Evolutionary conservation across 2,888 invertebrate species (phyloP).

Genomic region (Odontomyia ornata): DNA sequence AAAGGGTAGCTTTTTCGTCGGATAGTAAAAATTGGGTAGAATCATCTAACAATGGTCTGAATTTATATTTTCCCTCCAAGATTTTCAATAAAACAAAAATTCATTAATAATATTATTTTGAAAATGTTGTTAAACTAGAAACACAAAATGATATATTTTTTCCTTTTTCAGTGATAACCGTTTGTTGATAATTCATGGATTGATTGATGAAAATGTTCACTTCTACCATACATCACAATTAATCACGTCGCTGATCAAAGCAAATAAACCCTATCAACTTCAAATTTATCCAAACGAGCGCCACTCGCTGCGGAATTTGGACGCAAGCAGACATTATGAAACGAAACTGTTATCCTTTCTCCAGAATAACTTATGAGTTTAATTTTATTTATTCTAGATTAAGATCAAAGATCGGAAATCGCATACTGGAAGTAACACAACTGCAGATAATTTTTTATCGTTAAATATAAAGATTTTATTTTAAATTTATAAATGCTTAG

Average conservation of each 20-base stretch:
- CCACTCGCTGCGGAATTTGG: conserved; percentile 92
- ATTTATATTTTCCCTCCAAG: too few relatives aligned
- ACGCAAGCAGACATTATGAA: conserved; percentile 96
- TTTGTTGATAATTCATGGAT: conserved; percentile 93
- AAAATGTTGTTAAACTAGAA: too few relatives aligned
- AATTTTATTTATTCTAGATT: conserved; percentile 31
- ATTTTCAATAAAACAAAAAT: too few relatives aligned
- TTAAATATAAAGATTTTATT: background rate
- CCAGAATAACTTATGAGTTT: conserved; percentile 76
- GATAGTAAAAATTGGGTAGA: too few relatives aligned
- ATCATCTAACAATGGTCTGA: too few relatives aligned
- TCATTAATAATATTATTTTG: too few relatives aligned
- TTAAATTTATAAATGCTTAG: background rate
- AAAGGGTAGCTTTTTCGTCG: too few relatives aligned
- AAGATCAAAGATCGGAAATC: background rate
- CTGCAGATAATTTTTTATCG: background rate
- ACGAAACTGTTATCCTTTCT: conserved; percentile 92
- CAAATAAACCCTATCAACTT: conserved; percentile 95
- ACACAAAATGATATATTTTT: too few relatives aligned
- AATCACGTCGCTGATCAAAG: conserved; percentile 86
- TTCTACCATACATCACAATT: conserved; percentile 95
- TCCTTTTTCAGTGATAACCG: conserved; percentile 83
- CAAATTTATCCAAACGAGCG: conserved; percentile 97
- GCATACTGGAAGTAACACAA: background rate
- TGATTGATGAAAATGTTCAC: conserved; percentile 99